Evolutionary conservation across 2,113 vertebrate genomes (phyloP).

Genomic region (Gambusia holbrooki): DNA sequence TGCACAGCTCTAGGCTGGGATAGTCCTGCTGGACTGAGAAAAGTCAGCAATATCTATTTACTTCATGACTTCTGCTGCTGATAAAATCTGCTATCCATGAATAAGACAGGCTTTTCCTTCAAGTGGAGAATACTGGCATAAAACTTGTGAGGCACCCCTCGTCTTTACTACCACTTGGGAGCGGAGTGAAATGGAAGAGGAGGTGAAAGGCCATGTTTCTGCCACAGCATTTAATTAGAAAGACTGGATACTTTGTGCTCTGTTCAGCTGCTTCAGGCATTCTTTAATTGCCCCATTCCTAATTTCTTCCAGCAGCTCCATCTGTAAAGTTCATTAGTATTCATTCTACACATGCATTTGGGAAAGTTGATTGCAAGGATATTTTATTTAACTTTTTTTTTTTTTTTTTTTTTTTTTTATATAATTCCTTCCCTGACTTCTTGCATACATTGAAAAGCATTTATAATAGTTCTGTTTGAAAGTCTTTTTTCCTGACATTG

Average conservation of each 20-base stretch:
- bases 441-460: slow-evolving; percentile 21
- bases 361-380: slow-evolving; percentile 62
- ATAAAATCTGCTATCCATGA: slow-evolving; percentile 63
- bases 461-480: slow-evolving; percentile 13
- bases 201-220: slow-evolving; percentile 85
- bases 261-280: slow-evolving; percentile 81
- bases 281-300: slow-evolving; percentile 82
- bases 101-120: slow-evolving; percentile 47
- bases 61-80: slow-evolving; percentile 42
- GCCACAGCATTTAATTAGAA: slow-evolving; percentile 83
- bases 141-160: slow-evolving; percentile 50
- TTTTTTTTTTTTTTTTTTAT: slow-evolving; percentile 2
- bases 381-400: slow-evolving; percentile 47
- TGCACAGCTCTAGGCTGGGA: slow-evolving; percentile 10
- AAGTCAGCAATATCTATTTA: slow-evolving; percentile 50
- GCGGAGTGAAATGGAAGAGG: slow-evolving; percentile 61
- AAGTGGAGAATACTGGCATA: slow-evolving; percentile 53
- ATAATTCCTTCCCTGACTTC: slow-evolving; percentile 31
- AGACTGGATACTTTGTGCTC: slow-evolving; percentile 80
- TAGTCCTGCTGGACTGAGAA: slow-evolving; percentile 17
- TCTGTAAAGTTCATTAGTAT: slow-evolving; percentile 76
- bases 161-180: slow-evolving; percentile 69
- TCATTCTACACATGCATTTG: slow-evolving; percentile 65
- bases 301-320: slow-evolving; percentile 55
- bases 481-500: slow-evolving; percentile 16